Percentiles rank a stretch among this genome's conserved stretches.
phyloP scores from a whole-genome alignment of 2,797 vertebrate genomes.

The Liparis tanakae region DNA sequence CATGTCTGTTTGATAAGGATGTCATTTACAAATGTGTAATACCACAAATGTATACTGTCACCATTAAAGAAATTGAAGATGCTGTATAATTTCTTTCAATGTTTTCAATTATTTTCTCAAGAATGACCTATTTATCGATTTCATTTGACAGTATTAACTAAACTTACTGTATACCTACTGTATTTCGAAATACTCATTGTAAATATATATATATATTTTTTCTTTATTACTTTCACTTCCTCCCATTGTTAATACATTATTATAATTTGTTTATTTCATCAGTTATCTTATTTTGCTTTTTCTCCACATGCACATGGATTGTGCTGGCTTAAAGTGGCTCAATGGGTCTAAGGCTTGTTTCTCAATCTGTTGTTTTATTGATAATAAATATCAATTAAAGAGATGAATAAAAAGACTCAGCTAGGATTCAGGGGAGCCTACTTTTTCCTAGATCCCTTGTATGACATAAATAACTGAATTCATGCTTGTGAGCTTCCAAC shows the following conservation, averaged over 20 bases:
- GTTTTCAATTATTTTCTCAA: not conserved
- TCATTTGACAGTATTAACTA: not conserved
- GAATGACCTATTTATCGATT: not conserved
- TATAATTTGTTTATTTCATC: not conserved
- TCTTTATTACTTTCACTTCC: no score
- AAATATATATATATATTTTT: no score
- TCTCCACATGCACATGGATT: not conserved
- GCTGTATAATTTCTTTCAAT: not conserved
- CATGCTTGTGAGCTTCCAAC: slow-evolving; percentile 20
- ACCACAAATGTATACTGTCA: not conserved
- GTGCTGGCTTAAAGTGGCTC: not conserved
- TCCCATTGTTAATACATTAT: no score
- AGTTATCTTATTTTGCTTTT: not conserved
- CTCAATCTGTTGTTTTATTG: not conserved
- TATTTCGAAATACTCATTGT: no score
- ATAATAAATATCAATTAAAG: not conserved
- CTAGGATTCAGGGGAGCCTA: not conserved
- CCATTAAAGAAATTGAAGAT: not conserved
- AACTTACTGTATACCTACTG: not conserved
- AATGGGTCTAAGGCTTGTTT: not conserved
- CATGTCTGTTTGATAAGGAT: not conserved
- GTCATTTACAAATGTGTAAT: not conserved
- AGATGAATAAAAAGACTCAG: not conserved
- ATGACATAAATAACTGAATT: slow-evolving; percentile 15
- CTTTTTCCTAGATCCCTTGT: slow-evolving; percentile 30